Evolutionary conservation across 2,113 vertebrate genomes (phyloP).

Genomic region (Piprites chloris): DNA sequence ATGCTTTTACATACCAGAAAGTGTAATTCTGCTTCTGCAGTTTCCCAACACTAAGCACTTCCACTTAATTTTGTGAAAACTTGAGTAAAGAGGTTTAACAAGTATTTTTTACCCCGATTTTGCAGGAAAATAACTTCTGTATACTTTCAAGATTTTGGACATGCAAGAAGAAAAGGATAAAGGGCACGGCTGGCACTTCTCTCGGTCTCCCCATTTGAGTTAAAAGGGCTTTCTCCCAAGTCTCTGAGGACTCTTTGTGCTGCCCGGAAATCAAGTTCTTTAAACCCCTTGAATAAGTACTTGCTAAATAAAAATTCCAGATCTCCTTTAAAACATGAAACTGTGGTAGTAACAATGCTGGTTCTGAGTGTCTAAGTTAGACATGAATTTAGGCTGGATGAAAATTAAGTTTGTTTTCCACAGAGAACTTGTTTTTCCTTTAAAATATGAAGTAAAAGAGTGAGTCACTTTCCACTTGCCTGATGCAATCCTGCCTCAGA

Average conservation of each 20-base stretch:
- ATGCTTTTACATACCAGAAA: neutral
- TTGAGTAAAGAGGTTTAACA: neutral
- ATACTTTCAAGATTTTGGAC: neutral
- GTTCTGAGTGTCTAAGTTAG: neutral
- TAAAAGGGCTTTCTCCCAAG: neutral
- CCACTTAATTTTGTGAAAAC: neutral
- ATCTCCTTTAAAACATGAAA: neutral
- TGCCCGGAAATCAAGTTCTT: neutral
- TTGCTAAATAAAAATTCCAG: neutral
- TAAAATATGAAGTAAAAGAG: neutral
- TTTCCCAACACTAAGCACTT: neutral
- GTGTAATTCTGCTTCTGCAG: neutral
- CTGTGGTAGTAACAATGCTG: fast-evolving
- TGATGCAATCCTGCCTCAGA: neutral
- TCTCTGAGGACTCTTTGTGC: neutral
- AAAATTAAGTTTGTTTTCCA: neutral
- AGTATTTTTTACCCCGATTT: neutral
- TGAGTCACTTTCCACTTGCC: neutral
- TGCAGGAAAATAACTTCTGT: neutral
- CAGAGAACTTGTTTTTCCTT: neutral
- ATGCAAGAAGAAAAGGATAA: neutral
- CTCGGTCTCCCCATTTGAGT: neutral
- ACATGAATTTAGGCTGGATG: neutral
- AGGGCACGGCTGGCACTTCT: neutral
- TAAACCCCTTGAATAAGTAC: neutral